Evolutionary conservation across 2,797 vertebrate genomes (phyloP), one percentile per base, ranked within the genome.

Genomic region (Schizopygopsis pylzovi): DNA sequence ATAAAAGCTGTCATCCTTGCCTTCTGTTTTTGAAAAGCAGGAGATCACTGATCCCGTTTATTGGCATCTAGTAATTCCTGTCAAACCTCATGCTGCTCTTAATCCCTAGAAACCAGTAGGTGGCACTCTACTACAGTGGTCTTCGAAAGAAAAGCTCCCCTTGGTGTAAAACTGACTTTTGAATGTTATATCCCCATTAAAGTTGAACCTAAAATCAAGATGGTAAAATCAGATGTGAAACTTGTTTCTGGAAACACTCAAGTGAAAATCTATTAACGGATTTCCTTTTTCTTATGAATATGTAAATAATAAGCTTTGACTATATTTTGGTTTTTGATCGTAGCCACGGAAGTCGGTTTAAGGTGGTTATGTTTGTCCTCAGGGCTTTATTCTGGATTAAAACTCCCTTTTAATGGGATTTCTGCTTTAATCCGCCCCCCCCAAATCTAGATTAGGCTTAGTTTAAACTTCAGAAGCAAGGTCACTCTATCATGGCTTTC

Each of bases 51-150:
- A 28, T 9, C 39, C 3, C 9, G 25, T 79, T 79, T 45, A 56
- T 67, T 39, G 25, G 68, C 39, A 15, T 43, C 52, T 45, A 33
- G 25, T 11, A 4, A 15, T 47, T 77, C 18, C 39, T 76, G 59
- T 43, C 15, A 41, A 72, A 49, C 43, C 61, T 80, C 61, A 49
- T 75, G 75, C 63, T 82, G 80, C 65, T 68, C 22, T 85, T 67
- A 67, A 72, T 85, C 22, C 65, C 33, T 70, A 3, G 6, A 33
- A 56, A 49, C 79, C 89, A 79, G 85, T 47, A 90, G 89, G 77
- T 73, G 89, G 87, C 83, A 39, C 63, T 76, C 59, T 59, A 63
- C 52, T 52, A 67, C 52, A 54, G 81, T 49, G 28, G 59, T 73
- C 39, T 6, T 45, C 1, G 47, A 18, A 54, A 67, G 25, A 20